Evolutionary conservation across 2,888 invertebrate genomes (phyloP), one percentile per base, ranked within the genome.

Genomic region (Lycaena phlaeas): DNA sequence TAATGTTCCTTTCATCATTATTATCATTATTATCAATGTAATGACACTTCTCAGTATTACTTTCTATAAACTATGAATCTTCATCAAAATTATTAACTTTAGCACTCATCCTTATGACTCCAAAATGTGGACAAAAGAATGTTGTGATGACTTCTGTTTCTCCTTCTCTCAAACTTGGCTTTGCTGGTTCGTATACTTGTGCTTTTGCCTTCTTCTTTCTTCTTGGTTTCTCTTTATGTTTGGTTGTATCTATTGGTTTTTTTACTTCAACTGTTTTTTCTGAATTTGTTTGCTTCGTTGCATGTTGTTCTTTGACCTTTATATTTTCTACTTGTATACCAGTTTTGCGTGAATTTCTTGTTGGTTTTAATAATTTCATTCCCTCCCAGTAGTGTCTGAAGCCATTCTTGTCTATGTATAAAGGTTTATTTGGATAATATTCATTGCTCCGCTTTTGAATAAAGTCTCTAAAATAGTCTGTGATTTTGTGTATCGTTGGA

Each of bases 111-210:
- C 58, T 67, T 5, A 79, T 56, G 2, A 74, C 53, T 6, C 79
- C 78, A 28, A 78, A 63, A 42, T 64, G 76, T 0, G 79, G 79
- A 40, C 78, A 79, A 41, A 65, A 78, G 40, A 77, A 72, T 1
- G 69, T 59, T 0, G 68, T 65, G 38, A 48, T 56, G 0, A 59
- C 64, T 1, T 68, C 37, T 5, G 49, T 61, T 34, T 18, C 12
- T 10, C 42, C 42, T 4, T 48, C 30, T 40, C 52, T 53, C 37
- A 54, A 29, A 4, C 7, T 36, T n/a, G 46, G 38, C 37, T 48
- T 52, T 5, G 25, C 11, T 26, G 48, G 40, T 14, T 41, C n/a
- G 44, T 27, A 36, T 12, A 4, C 29, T 27, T 41, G 26, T 42
- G 22, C 9, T 36, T 27, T 7, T 38, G 1, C 14, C 41, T n/a